Evolutionary conservation across 2,888 invertebrate genomes (phyloP).

Genomic region (Atrina japonica): DNA sequence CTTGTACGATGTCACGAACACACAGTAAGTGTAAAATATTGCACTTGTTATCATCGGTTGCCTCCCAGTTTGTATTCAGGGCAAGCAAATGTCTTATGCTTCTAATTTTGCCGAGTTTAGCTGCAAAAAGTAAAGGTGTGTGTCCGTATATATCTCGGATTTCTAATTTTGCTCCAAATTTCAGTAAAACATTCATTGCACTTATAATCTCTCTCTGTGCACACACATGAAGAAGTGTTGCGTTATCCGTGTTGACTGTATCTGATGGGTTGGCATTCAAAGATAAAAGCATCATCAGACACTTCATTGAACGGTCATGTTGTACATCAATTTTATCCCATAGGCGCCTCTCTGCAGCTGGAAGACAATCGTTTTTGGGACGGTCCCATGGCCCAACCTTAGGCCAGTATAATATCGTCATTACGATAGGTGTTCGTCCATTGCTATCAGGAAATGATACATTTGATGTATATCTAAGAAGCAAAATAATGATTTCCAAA

Average conservation of each 20-base stretch:
- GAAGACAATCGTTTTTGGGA: background rate
- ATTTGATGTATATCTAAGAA: slow-evolving; percentile 5
- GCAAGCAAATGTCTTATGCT: slow-evolving; percentile 10
- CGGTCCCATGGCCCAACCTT: slow-evolving; percentile 10
- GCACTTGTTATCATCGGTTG: slow-evolving; percentile 1
- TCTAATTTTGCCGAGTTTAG: slow-evolving; percentile 2
- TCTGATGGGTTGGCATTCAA: slow-evolving; percentile 5
- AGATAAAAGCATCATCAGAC: background rate
- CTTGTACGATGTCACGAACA: background rate
- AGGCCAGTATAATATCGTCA: slow-evolving; percentile 16
- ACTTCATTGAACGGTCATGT: background rate
- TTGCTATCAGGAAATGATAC: background rate
- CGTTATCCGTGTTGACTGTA: background rate
- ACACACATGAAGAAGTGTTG: slow-evolving; percentile 21
- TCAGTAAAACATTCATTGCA: background rate
- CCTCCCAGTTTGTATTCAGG: background rate
- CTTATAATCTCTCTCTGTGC: slow-evolving; percentile 15
- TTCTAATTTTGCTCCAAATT: slow-evolving; percentile 13
- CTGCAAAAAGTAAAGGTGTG: slow-evolving; percentile 19
- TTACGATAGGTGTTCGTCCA: slow-evolving; percentile 3
- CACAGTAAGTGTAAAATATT: slow-evolving; percentile 14
- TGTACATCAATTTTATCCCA: background rate
- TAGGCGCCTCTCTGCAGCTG: background rate
- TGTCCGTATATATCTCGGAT: background rate
- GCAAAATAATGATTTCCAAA: slow-evolving; percentile 7